phyloP scores from a whole-genome alignment of 2,888 invertebrate species.

The Willowsia nigromaculata region DNA sequence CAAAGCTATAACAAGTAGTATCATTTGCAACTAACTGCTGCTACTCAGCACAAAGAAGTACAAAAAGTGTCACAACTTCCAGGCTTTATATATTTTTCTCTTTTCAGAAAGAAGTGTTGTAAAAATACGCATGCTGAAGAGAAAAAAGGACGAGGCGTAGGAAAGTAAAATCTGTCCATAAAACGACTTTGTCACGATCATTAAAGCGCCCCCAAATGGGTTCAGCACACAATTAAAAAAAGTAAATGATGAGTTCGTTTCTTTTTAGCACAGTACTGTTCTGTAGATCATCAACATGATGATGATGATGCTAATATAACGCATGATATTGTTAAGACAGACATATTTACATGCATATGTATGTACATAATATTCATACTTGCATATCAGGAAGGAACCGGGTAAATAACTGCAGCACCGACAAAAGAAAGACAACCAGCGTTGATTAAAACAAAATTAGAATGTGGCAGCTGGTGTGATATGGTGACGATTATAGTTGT shows the following conservation, averaged over 20 bases:
- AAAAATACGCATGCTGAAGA: neutral
- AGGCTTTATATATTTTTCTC: conserved; percentile 22
- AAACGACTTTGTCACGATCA: conserved; percentile 61
- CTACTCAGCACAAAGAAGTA: conserved; percentile 17
- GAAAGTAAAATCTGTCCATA: conserved; percentile 47
- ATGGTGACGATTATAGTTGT: neutral
- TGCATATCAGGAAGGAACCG: neutral
- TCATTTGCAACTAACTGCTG: conserved; percentile 58
- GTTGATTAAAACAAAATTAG: neutral
- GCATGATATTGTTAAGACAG: neutral
- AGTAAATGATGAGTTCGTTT: conserved; percentile 23
- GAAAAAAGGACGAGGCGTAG: neutral
- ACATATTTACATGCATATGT: neutral
- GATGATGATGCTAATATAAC: conserved; percentile 38
- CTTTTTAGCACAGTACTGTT: conserved; percentile 8
- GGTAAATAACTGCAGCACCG: neutral
- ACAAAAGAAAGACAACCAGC: neutral
- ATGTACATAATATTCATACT: neutral
- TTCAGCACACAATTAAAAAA: conserved; percentile 57
- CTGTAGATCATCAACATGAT: neutral
- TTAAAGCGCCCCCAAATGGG: conserved; percentile 58
- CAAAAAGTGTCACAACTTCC: conserved; percentile 58
- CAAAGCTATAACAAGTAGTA: conserved; percentile 64
- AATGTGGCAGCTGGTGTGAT: neutral
- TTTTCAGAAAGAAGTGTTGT: conserved; percentile 52